phyloP scores from a whole-genome alignment of 2,888 invertebrate genomes.

The Lepeophtheirus nordmannii region DNA sequence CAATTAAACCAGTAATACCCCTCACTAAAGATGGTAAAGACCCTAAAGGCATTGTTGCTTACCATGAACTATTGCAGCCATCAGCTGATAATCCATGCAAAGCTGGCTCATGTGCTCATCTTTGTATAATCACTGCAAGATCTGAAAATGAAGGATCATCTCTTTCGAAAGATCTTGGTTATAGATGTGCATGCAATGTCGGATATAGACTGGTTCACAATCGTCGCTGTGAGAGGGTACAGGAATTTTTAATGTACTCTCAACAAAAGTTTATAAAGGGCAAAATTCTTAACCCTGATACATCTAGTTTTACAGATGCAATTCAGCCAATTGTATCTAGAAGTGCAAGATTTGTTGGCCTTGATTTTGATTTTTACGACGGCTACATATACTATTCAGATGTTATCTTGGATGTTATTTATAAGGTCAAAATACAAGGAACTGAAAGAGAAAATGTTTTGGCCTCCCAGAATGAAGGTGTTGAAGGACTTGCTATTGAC shows the following conservation, averaged over 20 bases:
- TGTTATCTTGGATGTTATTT: conserved; percentile 85
- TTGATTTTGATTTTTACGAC: conserved; percentile 80
- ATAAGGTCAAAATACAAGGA: conserved; percentile 35
- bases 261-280: conserved; percentile 91
- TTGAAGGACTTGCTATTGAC: conserved; percentile 85
- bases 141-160: conserved; percentile 27
- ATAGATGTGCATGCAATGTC: conserved; percentile 76
- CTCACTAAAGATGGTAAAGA: conserved; percentile 44
- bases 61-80: conserved; percentile 61
- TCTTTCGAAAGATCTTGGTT: conserved; percentile 48
- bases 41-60: conserved; percentile 64
- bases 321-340: conserved; percentile 82
- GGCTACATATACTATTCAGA: conserved; percentile 93
- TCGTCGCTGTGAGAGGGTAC: conserved; percentile 42
- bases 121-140: conserved; percentile 75
- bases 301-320: conserved; percentile 82
- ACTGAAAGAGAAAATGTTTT: conserved; percentile 59
- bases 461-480: conserved; percentile 90
- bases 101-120: conserved; percentile 70
- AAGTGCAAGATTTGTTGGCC: conserved; percentile 77
- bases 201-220: conserved; percentile 61
- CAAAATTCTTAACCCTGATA: conserved; percentile 64
- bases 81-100: conserved; percentile 63
- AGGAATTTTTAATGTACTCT: conserved; percentile 83
- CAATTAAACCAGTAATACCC: conserved; percentile 62